Conservation (phyloP, 2,888 invertebrate genomes). For the Timema cristinae region DNA sequence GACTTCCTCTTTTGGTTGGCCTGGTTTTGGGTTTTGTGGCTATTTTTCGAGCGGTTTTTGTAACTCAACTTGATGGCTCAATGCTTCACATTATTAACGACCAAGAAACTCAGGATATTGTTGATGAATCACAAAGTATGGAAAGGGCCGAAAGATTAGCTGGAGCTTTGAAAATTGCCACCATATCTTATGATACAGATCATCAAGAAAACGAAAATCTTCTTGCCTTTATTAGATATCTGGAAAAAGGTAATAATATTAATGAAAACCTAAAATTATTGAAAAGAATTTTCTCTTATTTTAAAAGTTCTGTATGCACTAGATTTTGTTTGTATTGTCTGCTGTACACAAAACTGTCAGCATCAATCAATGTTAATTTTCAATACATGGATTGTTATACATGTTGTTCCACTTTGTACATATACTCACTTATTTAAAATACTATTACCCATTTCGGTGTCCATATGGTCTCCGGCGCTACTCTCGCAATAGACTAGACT, state of each 20-base stretch:
- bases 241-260: slow-evolving; percentile 34
- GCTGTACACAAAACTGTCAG: too few species aligned
- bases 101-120: slow-evolving; percentile 28
- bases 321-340: too few species aligned
- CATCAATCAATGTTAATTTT: too few species aligned
- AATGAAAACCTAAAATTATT: background rate
- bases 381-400: too few species aligned
- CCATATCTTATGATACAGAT: slow-evolving; percentile 35
- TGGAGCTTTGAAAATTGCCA: slow-evolving; percentile 36
- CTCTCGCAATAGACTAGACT: too few species aligned
- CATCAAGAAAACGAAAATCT: slow-evolving; percentile 36
- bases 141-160: slow-evolving; percentile 35
- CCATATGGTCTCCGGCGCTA: too few species aligned
- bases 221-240: slow-evolving; percentile 34
- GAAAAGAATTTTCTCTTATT: too few species aligned
- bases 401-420: too few species aligned
- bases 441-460: too few species aligned
- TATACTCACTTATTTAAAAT: too few species aligned
- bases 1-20: slow-evolving; percentile 27
- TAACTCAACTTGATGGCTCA: slow-evolving; percentile 23
- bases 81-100: slow-evolving; percentile 26
- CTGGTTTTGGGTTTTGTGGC: slow-evolving; percentile 26
- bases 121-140: slow-evolving; percentile 30
- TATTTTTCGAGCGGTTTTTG: slow-evolving; percentile 28
- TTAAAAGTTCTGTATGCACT: too few species aligned